Evolutionary conservation across 2,888 invertebrate species (phyloP).

Genomic region (Didymodactylos carnosus): DNA sequence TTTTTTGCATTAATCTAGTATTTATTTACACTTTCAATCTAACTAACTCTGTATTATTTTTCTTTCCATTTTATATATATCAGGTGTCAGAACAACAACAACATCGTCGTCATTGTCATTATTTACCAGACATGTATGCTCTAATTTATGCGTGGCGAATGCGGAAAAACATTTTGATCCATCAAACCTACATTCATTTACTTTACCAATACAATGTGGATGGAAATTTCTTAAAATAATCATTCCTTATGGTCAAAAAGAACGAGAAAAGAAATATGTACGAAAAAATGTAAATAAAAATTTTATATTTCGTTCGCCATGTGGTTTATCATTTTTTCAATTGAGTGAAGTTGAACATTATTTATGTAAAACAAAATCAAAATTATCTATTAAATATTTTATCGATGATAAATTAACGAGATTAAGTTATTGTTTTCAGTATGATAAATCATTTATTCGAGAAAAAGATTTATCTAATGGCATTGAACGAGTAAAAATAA

Average conservation of each 20-base stretch:
- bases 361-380: slow-evolving; percentile 4
- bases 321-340: background rate
- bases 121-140: background rate
- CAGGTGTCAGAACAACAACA: too few species aligned
- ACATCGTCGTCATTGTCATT: too few species aligned
- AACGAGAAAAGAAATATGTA: too few species aligned
- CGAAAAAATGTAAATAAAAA: background rate
- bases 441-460: background rate
- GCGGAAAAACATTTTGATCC: background rate
- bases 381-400: slow-evolving; percentile 9
- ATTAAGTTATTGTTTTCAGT: background rate
- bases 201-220: background rate
- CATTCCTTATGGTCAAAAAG: too few species aligned
- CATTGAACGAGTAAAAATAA: background rate
- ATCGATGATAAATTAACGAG: background rate
- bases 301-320: background rate
- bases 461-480: background rate
- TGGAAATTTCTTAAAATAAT: background rate
- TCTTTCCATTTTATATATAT: too few species aligned
- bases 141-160: background rate
- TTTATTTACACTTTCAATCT: too few species aligned
- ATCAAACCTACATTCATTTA: background rate
- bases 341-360: slow-evolving; percentile 7
- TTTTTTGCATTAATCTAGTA: too few species aligned
- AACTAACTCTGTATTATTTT: too few species aligned